Evolutionary conservation across 2,888 invertebrate species (phyloP).

Genomic region (Leptopilina myrica): DNA sequence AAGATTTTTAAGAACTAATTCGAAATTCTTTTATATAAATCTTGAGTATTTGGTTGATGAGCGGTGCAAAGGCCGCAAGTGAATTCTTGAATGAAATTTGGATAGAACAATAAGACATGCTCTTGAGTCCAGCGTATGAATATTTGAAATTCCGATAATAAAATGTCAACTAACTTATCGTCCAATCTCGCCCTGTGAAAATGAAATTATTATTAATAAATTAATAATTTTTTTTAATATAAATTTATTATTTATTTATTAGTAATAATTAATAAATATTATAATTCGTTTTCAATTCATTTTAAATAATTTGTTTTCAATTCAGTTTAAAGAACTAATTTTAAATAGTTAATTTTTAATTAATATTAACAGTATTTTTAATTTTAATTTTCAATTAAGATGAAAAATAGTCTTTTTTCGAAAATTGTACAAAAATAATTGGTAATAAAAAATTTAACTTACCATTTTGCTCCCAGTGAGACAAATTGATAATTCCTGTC

Average conservation of each 20-base stretch:
- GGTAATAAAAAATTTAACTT: conserved; percentile 7
- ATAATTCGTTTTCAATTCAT: conserved; percentile 7
- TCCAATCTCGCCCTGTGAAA: conserved; percentile 64
- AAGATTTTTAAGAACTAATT: background rate
- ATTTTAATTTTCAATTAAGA: no score
- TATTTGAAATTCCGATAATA: conserved; percentile 67
- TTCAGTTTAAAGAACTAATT: no score
- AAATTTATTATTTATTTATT: no score
- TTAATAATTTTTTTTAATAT: no score
- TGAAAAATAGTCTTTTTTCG: no score
- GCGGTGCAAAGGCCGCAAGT: conserved; percentile 71
- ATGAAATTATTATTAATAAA: conserved; percentile 26
- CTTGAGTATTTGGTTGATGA: conserved; percentile 10
- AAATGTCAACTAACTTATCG: conserved; percentile 62
- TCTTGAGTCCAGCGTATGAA: conserved; percentile 72
- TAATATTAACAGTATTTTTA: no score
- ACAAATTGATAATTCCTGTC: conserved; percentile 67
- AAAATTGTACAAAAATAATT: conserved; percentile 1
- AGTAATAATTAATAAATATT: no score
- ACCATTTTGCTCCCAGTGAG: conserved; percentile 69
- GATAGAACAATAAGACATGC: conserved; percentile 71
- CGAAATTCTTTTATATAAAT: conserved; percentile 3
- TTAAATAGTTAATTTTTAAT: no score
- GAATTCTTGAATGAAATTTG: conserved; percentile 71
- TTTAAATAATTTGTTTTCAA: no score